Percentiles rank a stretch among this genome's conserved stretches.
Evolutionary conservation across 2,888 invertebrate genomes (phyloP).

Genomic region (Drymonia ruficornis): DNA sequence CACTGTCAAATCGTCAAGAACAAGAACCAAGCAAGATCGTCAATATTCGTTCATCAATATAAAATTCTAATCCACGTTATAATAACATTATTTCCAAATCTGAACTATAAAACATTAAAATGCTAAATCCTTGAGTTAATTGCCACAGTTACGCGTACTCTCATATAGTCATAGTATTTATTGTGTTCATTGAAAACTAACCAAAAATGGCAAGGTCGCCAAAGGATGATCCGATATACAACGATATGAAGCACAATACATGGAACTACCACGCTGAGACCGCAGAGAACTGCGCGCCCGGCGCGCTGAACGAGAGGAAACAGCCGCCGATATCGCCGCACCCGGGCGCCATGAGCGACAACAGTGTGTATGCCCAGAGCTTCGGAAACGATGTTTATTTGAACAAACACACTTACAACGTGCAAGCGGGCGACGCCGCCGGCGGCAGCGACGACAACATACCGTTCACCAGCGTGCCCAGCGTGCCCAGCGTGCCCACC

Average conservation of each 20-base stretch:
- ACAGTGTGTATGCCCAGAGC: constrained; percentile 67
- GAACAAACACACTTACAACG: constrained; percentile 68
- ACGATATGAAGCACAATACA: constrained; percentile 73
- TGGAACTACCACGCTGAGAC: constrained; percentile 77
- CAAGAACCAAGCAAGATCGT: constrained; percentile 68
- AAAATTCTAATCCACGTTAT: constrained; percentile 68
- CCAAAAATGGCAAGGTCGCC: constrained; percentile 83
- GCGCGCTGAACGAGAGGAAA: constrained; percentile 63
- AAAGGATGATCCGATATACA: constrained; percentile 78
- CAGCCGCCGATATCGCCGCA: constrained; percentile 58
- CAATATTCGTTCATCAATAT: constrained; percentile 34
- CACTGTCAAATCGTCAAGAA: constrained; percentile 7
- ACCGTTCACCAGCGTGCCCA: constrained; percentile 57
- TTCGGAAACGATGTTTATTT: constrained; percentile 70
- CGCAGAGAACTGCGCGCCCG: constrained; percentile 68
- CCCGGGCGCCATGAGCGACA: constrained; percentile 60
- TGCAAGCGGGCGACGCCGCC: constrained; percentile 59
- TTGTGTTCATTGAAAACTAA: constrained; percentile 55
- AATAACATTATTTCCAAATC: constrained; percentile 50
- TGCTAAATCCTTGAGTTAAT: constrained; percentile 68
- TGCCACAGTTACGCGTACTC: constrained; percentile 36
- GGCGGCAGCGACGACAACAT: constrained; percentile 65
- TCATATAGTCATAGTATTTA: constrained; percentile 45
- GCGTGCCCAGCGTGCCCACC: constrained; percentile 57
- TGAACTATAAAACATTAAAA: constrained; percentile 52